Conservation (phyloP, 2,113 vertebrate genomes). For the Sander vitreus region DNA sequence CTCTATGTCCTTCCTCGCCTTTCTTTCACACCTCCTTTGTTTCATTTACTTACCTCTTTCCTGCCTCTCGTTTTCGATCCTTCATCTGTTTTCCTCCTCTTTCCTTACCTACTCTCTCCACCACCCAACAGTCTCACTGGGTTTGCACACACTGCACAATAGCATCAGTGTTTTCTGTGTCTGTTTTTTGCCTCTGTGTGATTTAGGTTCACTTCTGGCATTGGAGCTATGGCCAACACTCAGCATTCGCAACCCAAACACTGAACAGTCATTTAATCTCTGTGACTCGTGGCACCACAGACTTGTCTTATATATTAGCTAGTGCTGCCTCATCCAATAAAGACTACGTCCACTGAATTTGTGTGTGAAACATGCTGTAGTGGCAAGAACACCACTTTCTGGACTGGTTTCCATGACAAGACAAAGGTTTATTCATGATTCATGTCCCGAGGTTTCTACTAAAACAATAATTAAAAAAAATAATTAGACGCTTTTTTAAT, state of each 20-base stretch:
- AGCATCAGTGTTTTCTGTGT: conserved; percentile 75
- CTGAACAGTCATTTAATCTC: conserved; percentile 74
- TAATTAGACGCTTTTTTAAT: not conserved
- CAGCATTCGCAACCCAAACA: conserved; percentile 73
- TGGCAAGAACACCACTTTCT: conserved; percentile 23
- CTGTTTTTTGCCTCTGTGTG: conserved; percentile 61
- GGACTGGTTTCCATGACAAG: conserved; percentile 32
- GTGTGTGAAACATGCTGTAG: conserved; percentile 44
- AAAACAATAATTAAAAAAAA: not conserved
- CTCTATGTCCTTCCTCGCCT: conserved; percentile 15
- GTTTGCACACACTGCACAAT: conserved; percentile 70
- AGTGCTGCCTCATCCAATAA: conserved; percentile 60
- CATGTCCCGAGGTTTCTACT: conserved; percentile 16
- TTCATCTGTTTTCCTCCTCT: conserved; percentile 61
- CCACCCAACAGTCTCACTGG: conserved; percentile 20
- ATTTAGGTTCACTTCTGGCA: conserved; percentile 72
- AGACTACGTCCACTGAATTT: conserved; percentile 31
- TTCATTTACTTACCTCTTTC: conserved; percentile 42
- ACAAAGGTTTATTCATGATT: conserved; percentile 60
- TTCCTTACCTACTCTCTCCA: conserved; percentile 37
- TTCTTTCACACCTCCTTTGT: conserved; percentile 59
- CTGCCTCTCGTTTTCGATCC: conserved; percentile 32
- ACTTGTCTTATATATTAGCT: conserved; percentile 69
- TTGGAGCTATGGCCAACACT: conserved; percentile 67
- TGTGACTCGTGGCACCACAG: conserved; percentile 66